Evolutionary conservation across 2,888 invertebrate species (phyloP).

Genomic region (Trisateles emortualis): DNA sequence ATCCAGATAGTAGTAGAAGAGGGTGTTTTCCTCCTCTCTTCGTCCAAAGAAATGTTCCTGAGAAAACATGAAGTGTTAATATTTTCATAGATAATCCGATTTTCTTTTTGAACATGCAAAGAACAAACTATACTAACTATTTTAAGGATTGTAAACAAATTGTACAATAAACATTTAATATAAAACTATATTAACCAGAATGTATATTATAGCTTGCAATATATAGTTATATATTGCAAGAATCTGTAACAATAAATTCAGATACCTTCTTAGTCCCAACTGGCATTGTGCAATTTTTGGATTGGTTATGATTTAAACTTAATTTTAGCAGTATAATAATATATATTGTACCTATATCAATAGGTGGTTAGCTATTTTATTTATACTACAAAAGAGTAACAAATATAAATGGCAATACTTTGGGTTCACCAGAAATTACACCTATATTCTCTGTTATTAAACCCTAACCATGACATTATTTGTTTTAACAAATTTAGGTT

Average conservation of each 20-base stretch:
- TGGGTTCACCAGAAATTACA: background rate
- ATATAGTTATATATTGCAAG: too few species aligned
- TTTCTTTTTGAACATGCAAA: background rate
- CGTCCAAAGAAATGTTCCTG: slow-evolving; percentile 79
- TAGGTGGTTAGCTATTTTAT: too few species aligned
- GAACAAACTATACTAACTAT: background rate
- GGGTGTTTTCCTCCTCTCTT: slow-evolving; percentile 80
- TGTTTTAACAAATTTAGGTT: slow-evolving; percentile 59
- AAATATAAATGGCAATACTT: background rate
- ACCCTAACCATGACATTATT: slow-evolving; percentile 49
- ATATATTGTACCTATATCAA: too few species aligned
- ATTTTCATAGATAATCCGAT: background rate
- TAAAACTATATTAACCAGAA: too few species aligned
- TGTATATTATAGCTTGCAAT: too few species aligned
- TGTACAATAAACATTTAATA: background rate
- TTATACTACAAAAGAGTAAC: too few species aligned
- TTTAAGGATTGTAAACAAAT: background rate
- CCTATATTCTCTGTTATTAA: too few species aligned
- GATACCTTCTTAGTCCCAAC: too few species aligned
- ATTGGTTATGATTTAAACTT: too few species aligned
- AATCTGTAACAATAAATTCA: too few species aligned
- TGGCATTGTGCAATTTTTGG: too few species aligned
- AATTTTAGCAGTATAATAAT: too few species aligned
- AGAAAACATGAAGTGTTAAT: slow-evolving; percentile 25
- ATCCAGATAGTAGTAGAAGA: slow-evolving; percentile 69